Percentiles rank a stretch among this genome's conserved stretches.
Conservation (phyloP, 2,888 invertebrate species). For the Galeopsomyia nigrocyanea region DNA sequence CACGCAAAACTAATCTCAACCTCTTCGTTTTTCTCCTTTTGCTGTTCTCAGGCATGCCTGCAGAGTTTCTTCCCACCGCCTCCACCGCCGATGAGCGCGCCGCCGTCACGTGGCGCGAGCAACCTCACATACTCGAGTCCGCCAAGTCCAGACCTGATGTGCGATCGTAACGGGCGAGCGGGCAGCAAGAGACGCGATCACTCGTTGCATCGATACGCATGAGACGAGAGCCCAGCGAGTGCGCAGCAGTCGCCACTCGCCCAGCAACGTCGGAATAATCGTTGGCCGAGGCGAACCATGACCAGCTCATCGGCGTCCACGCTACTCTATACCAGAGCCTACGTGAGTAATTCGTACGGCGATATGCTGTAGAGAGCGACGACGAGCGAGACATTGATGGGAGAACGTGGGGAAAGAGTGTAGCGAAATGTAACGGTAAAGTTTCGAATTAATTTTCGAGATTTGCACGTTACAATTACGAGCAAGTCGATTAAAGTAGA, state of each 20-base stretch:
- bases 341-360: slow-evolving; percentile 44
- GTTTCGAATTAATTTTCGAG: too few relatives aligned
- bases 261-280: slow-evolving; percentile 35
- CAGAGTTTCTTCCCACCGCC: slow-evolving; percentile 68
- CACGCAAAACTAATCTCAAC: too few relatives aligned
- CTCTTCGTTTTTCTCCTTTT: not conserved
- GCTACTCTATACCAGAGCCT: slow-evolving; percentile 46
- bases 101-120: slow-evolving; percentile 64
- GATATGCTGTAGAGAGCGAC: slow-evolving; percentile 42
- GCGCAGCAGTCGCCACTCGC: slow-evolving; percentile 17
- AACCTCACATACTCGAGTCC: slow-evolving; percentile 67
- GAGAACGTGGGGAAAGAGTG: too few relatives aligned
- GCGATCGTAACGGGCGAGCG: slow-evolving; percentile 64
- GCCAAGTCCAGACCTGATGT: slow-evolving; percentile 66
- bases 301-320: slow-evolving; percentile 43
- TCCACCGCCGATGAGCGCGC: slow-evolving; percentile 65
- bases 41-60: slow-evolving; percentile 63
- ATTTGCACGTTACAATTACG: too few relatives aligned
- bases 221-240: slow-evolving; percentile 50
- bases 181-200: slow-evolving; percentile 67
- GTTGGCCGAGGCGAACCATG: slow-evolving; percentile 40
- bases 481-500: too few relatives aligned
- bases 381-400: too few relatives aligned
- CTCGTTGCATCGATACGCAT: slow-evolving; percentile 67
- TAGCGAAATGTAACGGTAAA: too few relatives aligned